Evolutionary conservation across 2,888 invertebrate species (phyloP).

Genomic region (Acanthosepion pharaonis): DNA sequence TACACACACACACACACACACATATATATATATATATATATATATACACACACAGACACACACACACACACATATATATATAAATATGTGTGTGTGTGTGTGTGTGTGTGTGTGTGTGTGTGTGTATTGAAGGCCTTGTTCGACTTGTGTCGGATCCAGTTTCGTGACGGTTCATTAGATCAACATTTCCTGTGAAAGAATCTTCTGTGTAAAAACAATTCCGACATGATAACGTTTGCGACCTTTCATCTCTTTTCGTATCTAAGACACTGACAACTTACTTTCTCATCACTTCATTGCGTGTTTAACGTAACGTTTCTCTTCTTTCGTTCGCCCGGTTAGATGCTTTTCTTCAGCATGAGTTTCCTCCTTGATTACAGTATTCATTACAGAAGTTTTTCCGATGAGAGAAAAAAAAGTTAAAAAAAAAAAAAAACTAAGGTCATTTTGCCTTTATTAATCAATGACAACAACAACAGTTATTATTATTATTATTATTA

Average conservation of each 20-base stretch:
- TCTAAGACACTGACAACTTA: background rate
- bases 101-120: background rate
- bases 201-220: background rate
- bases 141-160: background rate
- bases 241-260: constrained; percentile 3
- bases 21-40: too few species aligned
- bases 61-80: too few species aligned
- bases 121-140: background rate
- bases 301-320: background rate
- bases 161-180: background rate
- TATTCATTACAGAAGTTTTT: background rate
- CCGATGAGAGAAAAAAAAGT: background rate
- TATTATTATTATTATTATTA: background rate
- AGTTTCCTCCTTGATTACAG: background rate
- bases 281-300: background rate
- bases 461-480: background rate
- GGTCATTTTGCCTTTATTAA: background rate
- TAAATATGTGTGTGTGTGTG: too few species aligned
- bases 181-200: background rate
- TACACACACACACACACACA: too few species aligned
- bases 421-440: too few species aligned
- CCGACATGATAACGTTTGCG: background rate
- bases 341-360: background rate
- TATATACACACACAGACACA: too few species aligned
- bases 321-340: background rate